Base-by-base conservation (phyloP, 2,888 invertebrate genomes). In the Myopa testacea region DNA sequence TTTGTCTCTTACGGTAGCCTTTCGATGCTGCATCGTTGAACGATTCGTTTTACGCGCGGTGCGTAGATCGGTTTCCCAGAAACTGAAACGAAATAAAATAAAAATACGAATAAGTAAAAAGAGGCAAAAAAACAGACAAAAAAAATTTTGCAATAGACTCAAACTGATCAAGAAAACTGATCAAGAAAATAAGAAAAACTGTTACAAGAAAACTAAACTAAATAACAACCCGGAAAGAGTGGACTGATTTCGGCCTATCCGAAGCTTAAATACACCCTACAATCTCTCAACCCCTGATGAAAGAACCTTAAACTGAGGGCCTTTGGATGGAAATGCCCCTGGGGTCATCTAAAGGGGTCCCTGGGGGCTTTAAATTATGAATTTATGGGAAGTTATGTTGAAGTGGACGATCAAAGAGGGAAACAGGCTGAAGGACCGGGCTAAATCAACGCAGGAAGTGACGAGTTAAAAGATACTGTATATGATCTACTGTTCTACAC, bases 11-110 rank as follows among this genome's bases (percentile, higher is more conserved):
- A 83, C 82, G 7, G 82, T 77, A 16, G 81, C 84, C 62, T 81
- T 84, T 8, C 85, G 83, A 12, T 83, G 85, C 10, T 89, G 85
- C 79, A 90, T 87, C 89, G 90, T 91, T 4, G 92, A 92, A 75
- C 91, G 90, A 86, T 94, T 94, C 34, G 91, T 91, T 82, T 94
- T 93, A 40, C 95, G 90, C 0, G 93, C 94, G n/a, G 94, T 91
- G 76, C 92, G 93, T 75, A 96, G 92, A 87, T 96, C 95, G 81
- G 93, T 93, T 85, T 94, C 94, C 95, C 95, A 96, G 88, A 95
- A 95, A 58, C 89, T 90, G 80, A n/a, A 81, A 70, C 37, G 52
- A 45, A 68, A 77, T 16, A 77, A 63, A 45, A 72, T 37, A 67
- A 50, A 67, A 14, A 77, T n/a, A 37, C 14, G 55, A 34, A 71